Evolutionary conservation across 2,113 vertebrate genomes (phyloP), one percentile per base, ranked within the genome.

Genomic region (Thinocorus orbignyianus): DNA sequence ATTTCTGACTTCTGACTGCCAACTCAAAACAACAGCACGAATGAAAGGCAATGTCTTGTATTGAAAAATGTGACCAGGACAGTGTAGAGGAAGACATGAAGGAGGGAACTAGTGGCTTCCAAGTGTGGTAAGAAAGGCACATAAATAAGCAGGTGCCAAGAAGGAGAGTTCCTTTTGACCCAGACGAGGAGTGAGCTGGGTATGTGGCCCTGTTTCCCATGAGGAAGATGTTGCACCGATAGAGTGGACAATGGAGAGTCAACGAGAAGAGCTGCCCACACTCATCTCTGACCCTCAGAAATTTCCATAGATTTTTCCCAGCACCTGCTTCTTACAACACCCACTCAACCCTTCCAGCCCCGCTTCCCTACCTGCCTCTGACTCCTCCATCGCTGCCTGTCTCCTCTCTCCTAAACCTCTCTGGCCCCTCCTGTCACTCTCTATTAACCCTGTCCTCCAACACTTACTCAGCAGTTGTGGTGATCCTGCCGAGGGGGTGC

Each of bases 331-430:
- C 16, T n/a, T 55, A 15, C 8, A 64, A n/a, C 25, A 35, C 24
- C 24, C 31, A 33, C 49, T 78, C 17, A 78, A 37, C 14, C 13
- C 23, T 70, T 69, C 54, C 31, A 60, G 39, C 3, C 17, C 20
- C 54, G 2, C 31, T 78, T 62, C 48, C 39, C 48, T n/a, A 69
- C 49, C 49, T 55, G 35, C 16, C 17, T 74, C 20, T 51, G 24
- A 46, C 13, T 26, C 10, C 24, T 65, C 28, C 81, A 79, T 20
- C 0, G 0, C 44, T 61, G 61, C 9, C 44, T 11, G 5, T n/a
- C 37, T 65, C 58, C 22, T 42, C 49, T 86, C 49, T 86, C 49
- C 39, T 54, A 78, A 88, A 64, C 13, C 11, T 26, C 28, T 78
- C 28, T 70, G 81, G 26, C 9, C 13, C 9, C 17, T 49, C 35